Base-by-base conservation (phyloP, 1,140 invertebrate genomes). In the Himalopsyche phryganea region DNA sequence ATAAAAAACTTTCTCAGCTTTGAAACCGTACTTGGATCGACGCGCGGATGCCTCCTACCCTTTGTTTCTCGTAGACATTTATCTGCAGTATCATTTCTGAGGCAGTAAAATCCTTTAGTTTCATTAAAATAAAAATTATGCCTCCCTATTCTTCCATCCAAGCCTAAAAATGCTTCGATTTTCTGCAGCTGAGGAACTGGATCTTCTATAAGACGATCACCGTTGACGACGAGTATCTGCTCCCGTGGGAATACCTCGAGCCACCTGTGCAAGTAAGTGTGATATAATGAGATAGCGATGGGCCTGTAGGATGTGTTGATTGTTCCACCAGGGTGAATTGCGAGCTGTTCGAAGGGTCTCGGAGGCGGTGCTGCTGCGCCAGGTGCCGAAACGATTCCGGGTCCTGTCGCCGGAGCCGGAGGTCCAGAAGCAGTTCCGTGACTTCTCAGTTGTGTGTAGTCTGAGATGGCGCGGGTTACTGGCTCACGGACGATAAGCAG, bases 61-160 rank as follows among this genome's bases (percentile, higher is more conserved):
- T 99, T 98, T 51, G 92, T 96, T 67, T 96, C 94, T 2, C 91
- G 84, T 53, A 98, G 78, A 77, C 96, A 99, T 68, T 96, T 89
- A 67, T 92, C 89, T 19, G 86, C 85, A 4, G 88, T 90, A 61
- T 90, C 88, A 67, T 90, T 90, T 32, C 90, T 81, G 59, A 98
- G 81, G 74, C 96, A 98, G 68, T 95, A 97, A 76, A 98, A 98
- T 2, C 95, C 94, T 75, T 98, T 97, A 13, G 94, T 95, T 71
- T 92, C 87, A 75, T 98, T 98, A 75, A 97, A 96, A 73, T 96
- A 96, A 76, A 98, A 98, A 76, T 98, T 92, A 65, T 91, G 88
- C 61, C 90, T 85, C 10, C 86, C 87, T 60, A 78, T 78, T 67
- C 77, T 74, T 66, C 76, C 74, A 60, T 90, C 85, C 2, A 97